phyloP scores from a whole-genome alignment of 23 tunicate genomes.

The Oikopleura vanhoeffeni region DNA sequence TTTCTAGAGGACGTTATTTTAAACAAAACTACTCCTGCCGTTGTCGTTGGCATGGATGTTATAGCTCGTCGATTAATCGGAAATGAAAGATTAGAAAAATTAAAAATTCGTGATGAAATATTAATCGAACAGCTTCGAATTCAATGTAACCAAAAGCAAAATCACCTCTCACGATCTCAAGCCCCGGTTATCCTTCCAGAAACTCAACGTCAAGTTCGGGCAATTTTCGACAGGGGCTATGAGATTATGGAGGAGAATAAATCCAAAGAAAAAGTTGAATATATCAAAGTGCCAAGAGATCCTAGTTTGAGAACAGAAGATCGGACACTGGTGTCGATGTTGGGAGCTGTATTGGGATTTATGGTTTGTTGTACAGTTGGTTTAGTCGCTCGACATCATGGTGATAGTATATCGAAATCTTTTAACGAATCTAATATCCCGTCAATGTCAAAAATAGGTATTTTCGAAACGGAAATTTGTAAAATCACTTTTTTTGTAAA shows the following conservation, averaged over 20 bases:
- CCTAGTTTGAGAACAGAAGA: not conserved
- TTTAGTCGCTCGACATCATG: not conserved
- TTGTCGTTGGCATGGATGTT: not conserved
- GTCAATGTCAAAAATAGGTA: not conserved
- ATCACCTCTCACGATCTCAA: not conserved
- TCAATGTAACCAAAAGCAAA: not conserved
- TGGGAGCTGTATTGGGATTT: not conserved
- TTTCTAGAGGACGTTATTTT: too few relatives aligned
- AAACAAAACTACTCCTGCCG: not conserved
- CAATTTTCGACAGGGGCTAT: not conserved
- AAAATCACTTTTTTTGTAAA: too few relatives aligned
- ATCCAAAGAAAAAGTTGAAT: not conserved
- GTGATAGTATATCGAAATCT: not conserved
- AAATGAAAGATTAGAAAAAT: not conserved
- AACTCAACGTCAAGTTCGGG: not conserved
- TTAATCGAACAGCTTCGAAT: not conserved
- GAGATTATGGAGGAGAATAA: not conserved
- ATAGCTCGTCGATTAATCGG: not conserved
- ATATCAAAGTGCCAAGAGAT: not conserved
- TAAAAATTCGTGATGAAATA: not conserved
- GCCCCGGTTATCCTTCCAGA: not conserved
- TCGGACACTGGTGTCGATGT: not conserved
- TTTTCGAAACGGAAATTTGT: too few relatives aligned
- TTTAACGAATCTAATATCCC: not conserved
- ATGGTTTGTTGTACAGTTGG: conserved; percentile 9